A percentile compares a stretch with the other conserved stretches of the same genome.
Conservation (phyloP, 2,113 vertebrate species). For the Eretmochelys imbricata region DNA sequence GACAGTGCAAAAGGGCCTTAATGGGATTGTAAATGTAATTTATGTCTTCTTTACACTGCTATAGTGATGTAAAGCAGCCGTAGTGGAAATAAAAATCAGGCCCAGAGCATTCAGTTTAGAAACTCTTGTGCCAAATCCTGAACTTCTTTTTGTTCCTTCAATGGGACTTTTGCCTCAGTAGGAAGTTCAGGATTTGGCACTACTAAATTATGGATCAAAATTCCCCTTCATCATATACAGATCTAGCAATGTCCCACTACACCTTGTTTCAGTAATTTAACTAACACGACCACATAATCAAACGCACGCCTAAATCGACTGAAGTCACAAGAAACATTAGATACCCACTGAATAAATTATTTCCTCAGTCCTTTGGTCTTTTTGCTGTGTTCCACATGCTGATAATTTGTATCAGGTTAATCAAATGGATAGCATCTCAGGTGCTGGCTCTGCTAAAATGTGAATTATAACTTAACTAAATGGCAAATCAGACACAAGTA, state of each 20-base stretch:
- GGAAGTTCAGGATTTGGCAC: slow-evolving; percentile 4
- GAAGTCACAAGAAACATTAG: slow-evolving; percentile 41
- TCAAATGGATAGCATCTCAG: slow-evolving; percentile 42
- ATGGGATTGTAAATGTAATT: background rate
- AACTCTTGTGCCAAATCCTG: background rate
- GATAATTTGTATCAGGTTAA: slow-evolving; percentile 48
- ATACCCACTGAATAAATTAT: slow-evolving; percentile 34
- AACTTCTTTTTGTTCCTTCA: background rate
- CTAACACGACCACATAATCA: slow-evolving; percentile 37
- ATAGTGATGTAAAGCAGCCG: background rate
- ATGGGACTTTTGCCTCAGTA: slow-evolving; percentile 3
- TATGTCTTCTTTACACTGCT: background rate
- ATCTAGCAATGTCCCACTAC: background rate
- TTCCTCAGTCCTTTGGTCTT: slow-evolving; percentile 28
- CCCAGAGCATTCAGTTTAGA: background rate
- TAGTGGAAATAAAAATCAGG: slow-evolving; percentile 13
- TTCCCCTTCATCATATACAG: slow-evolving; percentile 32
- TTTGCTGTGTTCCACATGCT: slow-evolving; percentile 12
- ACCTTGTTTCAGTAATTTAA: slow-evolving; percentile 54
- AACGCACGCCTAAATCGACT: background rate
- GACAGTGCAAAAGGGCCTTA: background rate
- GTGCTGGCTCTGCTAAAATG: slow-evolving; percentile 28
- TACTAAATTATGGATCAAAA: slow-evolving; percentile 38
- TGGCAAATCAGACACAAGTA: background rate
- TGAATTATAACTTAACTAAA: slow-evolving; percentile 45